phyloP scores from a whole-genome alignment of 2,113 vertebrate genomes.

The Lepus timidus region DNA sequence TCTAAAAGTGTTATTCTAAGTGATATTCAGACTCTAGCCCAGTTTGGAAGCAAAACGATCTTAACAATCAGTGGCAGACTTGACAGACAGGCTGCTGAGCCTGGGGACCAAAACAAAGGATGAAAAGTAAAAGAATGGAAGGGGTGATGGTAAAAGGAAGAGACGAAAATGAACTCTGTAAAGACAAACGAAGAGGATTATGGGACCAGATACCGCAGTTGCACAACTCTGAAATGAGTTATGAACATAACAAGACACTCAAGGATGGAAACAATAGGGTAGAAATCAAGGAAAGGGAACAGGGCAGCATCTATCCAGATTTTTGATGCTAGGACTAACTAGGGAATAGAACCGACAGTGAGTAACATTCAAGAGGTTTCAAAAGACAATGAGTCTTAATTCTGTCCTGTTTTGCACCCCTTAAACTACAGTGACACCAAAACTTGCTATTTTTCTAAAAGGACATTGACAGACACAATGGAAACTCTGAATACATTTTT shows the following conservation, averaged over 20 bases:
- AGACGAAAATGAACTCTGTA: slow-evolving; percentile 35
- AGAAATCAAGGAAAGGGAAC: neutral
- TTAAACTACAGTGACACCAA: slow-evolving; percentile 59
- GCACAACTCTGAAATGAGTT: slow-evolving; percentile 46
- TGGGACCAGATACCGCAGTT: neutral
- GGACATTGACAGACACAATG: slow-evolving; percentile 76
- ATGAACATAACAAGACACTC: neutral
- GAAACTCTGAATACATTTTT: slow-evolving; percentile 79
- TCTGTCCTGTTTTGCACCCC: slow-evolving; percentile 58
- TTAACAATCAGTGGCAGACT: slow-evolving; percentile 76
- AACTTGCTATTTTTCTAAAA: slow-evolving; percentile 75
- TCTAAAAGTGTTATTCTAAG: slow-evolving; percentile 52
- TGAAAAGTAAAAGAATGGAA: slow-evolving; percentile 46
- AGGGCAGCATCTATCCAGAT: neutral
- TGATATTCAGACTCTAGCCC: slow-evolving; percentile 62
- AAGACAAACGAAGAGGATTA: neutral
- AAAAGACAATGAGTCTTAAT: slow-evolving; percentile 67
- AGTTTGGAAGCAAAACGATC: slow-evolving; percentile 71
- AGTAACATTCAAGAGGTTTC: slow-evolving; percentile 61
- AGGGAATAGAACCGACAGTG: neutral
- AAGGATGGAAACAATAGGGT: neutral
- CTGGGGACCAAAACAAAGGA: slow-evolving; percentile 57
- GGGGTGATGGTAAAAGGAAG: neutral
- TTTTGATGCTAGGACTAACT: neutral
- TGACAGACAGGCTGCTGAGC: slow-evolving; percentile 68